Percentiles rank a stretch among this genome's conserved stretches.
Conservation (phyloP, 1,140 invertebrate species). For the Aphaenogaster floridana region DNA sequence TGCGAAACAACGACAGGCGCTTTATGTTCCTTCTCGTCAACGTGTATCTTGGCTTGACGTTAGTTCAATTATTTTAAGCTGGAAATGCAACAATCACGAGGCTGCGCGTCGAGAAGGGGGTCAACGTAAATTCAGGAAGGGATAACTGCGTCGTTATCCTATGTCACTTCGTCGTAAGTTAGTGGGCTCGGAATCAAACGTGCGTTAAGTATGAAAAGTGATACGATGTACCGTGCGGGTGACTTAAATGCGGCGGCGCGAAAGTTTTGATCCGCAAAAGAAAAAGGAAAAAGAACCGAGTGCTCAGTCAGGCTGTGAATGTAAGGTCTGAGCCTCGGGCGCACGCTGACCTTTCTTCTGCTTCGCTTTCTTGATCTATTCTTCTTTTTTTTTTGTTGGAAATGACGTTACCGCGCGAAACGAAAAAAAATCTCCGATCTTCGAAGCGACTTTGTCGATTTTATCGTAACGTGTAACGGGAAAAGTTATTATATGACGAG, state of each 20-base stretch:
- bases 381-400: constrained; percentile 22
- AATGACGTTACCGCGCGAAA: constrained; percentile 33
- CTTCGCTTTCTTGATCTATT: constrained; percentile 71
- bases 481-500: constrained; percentile 77
- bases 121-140: constrained; percentile 46
- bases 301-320: constrained; percentile 87
- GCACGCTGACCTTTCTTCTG: constrained; percentile 74
- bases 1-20: constrained; percentile 50
- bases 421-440: constrained; percentile 43
- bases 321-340: constrained; percentile 85
- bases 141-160: constrained; percentile 69
- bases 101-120: constrained; percentile 56
- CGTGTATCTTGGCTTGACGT: constrained; percentile 68
- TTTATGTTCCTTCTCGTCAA: constrained; percentile 74
- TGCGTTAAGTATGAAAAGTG: constrained; percentile 33
- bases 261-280: constrained; percentile 17
- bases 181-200: constrained; percentile 76
- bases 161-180: constrained; percentile 72
- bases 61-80: constrained; percentile 75
- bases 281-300: constrained; percentile 65
- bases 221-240: not conserved
- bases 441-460: constrained; percentile 53
- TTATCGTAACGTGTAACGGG: constrained; percentile 58
- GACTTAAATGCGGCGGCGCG: constrained; percentile 39
- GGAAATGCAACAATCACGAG: constrained; percentile 73